Conservation (phyloP, 2,113 vertebrate genomes). For the Amblyornis subalaris region DNA sequence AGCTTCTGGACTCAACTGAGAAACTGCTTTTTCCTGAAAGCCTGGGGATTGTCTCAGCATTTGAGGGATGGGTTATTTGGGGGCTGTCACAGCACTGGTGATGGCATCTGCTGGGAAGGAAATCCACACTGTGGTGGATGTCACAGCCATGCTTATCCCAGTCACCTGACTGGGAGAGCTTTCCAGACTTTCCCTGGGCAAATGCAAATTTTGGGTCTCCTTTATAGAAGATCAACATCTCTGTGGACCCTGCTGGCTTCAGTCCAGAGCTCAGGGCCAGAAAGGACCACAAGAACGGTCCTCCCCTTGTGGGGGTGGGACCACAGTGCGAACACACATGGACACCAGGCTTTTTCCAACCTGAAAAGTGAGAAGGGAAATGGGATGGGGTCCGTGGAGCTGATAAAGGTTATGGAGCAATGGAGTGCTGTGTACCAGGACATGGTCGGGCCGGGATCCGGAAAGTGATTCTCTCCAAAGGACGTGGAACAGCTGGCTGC, state of each 20-base stretch:
- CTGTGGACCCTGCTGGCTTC: not conserved
- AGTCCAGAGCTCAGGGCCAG: not conserved
- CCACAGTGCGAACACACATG: not conserved
- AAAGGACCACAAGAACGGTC: not conserved
- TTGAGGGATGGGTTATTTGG: not conserved
- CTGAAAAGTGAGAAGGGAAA: not conserved
- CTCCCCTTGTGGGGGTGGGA: not conserved
- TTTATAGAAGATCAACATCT: not conserved
- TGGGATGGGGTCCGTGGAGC: not conserved
- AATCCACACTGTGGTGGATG: not conserved
- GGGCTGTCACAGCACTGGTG: not conserved
- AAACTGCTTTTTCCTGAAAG: not conserved
- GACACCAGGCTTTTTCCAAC: not conserved
- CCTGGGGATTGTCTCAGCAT: not conserved
- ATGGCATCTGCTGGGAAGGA: not conserved
- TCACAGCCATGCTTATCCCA: not conserved
- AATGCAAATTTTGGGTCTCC: not conserved
- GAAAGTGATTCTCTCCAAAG: conserved; percentile 16
- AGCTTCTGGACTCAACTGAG: not conserved
- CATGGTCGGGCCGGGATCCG: rapidly evolving
- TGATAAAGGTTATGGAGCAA: not conserved
- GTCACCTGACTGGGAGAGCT: not conserved
- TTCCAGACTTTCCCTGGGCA: not conserved
- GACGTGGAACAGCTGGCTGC: not conserved
- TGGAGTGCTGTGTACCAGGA: not conserved